These are phyloP conservation scores for Fragum sueziense DNA, from an alignment of 2,888 invertebrate species.

Conservation along the genomic window DNA sequence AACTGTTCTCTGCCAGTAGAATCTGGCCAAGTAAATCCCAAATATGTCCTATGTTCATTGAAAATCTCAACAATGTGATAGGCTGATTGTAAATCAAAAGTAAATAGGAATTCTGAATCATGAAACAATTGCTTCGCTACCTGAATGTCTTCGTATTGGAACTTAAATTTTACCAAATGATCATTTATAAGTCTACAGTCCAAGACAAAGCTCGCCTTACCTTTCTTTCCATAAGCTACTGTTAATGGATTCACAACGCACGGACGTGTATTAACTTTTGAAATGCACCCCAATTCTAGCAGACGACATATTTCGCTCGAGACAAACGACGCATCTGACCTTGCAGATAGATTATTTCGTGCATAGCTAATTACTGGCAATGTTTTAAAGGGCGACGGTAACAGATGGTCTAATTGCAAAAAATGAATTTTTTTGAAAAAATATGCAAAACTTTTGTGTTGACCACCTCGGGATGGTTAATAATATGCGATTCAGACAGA, in stretches of 20 bases:
- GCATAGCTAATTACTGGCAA: not conserved
- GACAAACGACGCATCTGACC: not conserved
- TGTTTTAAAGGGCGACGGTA: no score
- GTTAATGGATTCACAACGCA: slow-evolving; percentile 42
- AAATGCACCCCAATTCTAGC: slow-evolving; percentile 25
- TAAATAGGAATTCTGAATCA: slow-evolving; percentile 30
- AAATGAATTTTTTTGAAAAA: no score
- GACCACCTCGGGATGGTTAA: no score
- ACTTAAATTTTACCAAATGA: slow-evolving; percentile 40
- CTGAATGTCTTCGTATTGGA: slow-evolving; percentile 32
- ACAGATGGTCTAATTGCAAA: no score
- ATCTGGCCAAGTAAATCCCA: slow-evolving; percentile 25
- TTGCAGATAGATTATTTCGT: not conserved
- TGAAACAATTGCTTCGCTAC: slow-evolving; percentile 31
- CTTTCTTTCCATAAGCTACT: slow-evolving; percentile 28
- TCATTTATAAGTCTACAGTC: slow-evolving; percentile 35
- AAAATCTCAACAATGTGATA: slow-evolving; percentile 42
- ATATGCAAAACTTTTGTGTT: no score
- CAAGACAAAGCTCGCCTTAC: slow-evolving; percentile 33
- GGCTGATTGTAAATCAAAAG: slow-evolving; percentile 38
- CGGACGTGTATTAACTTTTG: slow-evolving; percentile 3
- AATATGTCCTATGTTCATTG: slow-evolving; percentile 14
- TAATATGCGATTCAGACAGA: no score
- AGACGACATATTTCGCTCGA: slow-evolving; percentile 12
- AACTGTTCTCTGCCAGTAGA: not conserved